Percentiles rank a stretch among this genome's conserved stretches.
Evolutionary conservation across 2,797 vertebrate species (phyloP).

Genomic region (Danionella dracula): DNA sequence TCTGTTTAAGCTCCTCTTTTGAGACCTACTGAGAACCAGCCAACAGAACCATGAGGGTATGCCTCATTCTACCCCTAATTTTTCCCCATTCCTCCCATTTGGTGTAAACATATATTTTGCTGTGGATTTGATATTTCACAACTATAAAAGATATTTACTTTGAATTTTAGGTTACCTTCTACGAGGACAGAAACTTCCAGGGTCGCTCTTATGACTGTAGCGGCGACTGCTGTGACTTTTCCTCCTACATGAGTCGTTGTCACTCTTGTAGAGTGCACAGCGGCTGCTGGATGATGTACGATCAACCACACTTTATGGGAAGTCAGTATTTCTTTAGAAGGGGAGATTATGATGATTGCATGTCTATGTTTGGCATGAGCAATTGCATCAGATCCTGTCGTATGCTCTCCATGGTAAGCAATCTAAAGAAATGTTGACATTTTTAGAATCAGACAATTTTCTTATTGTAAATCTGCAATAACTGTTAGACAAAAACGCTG

Average conservation of each 20-base stretch:
- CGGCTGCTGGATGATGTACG: constrained; percentile 49
- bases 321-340: constrained; percentile 41
- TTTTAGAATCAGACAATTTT: too few relatives aligned
- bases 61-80: neutral
- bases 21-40: neutral
- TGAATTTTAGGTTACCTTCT: constrained; percentile 62
- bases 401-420: neutral
- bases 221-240: constrained; percentile 58
- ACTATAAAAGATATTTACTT: neutral
- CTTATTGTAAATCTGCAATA: too few relatives aligned
- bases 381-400: neutral
- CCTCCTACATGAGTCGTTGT: constrained; percentile 59
- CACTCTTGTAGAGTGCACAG: constrained; percentile 65
- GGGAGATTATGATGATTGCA: constrained; percentile 39
- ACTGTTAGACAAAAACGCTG: too few relatives aligned
- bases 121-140: neutral
- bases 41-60: neutral
- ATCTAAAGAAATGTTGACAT: neutral
- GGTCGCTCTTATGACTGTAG: constrained; percentile 42
- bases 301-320: constrained; percentile 39
- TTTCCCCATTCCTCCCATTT: neutral
- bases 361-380: constrained; percentile 34
- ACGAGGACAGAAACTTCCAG: constrained; percentile 61
- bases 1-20: neutral
- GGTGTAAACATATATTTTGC: neutral